Evolutionary conservation across 2,113 vertebrate genomes (phyloP), one percentile per base, ranked within the genome.

Genomic region (Felis chaus): DNA sequence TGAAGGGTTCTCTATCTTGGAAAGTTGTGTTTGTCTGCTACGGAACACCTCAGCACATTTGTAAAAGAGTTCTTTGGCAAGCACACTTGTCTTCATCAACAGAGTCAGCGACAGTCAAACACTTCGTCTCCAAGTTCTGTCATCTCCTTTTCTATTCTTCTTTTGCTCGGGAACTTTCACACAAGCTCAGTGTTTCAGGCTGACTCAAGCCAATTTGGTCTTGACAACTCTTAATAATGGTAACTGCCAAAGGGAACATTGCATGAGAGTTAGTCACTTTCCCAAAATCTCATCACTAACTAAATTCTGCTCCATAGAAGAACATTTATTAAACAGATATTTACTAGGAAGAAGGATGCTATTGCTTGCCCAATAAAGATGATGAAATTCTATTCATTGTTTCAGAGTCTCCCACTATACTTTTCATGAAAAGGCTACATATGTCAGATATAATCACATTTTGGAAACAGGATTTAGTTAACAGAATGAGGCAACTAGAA

Each of bases 31-130:
- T 94, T 97, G 55, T 89, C 33, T 89, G 82, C 73, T 41, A 25
- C 1, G 4, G 71, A 82, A 85, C 63, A 95, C 81, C 95, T 97
- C 86, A 95, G 82, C 91, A 93, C 85, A 89, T 97, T 95, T 89
- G 39, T 79, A 41, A 97, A 85, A 78, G 76, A 94, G 74, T 31
- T 76, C 73, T 84, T 85, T 86, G 82, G 89, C 71, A 91, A 96
- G 50, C 82, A 91, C 50, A 96, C 85, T 95, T 94, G 50, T 94
- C 97, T 97, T 98, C 89, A 96, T 96, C 96, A 90, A 27, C n/a
- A 94, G 23, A 95, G 36, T 48, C n/a, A 83, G 73, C 3, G 23
- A 63, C 68, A 84, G 63, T 82, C 83, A 94, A 81, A 45, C 78
- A 66, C 85, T 94, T 91, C 88, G 21, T 48, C 73, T 95, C 71